Evolutionary conservation across 2,888 invertebrate genomes (phyloP).

Genomic region (Tricholauxania praeusta): DNA sequence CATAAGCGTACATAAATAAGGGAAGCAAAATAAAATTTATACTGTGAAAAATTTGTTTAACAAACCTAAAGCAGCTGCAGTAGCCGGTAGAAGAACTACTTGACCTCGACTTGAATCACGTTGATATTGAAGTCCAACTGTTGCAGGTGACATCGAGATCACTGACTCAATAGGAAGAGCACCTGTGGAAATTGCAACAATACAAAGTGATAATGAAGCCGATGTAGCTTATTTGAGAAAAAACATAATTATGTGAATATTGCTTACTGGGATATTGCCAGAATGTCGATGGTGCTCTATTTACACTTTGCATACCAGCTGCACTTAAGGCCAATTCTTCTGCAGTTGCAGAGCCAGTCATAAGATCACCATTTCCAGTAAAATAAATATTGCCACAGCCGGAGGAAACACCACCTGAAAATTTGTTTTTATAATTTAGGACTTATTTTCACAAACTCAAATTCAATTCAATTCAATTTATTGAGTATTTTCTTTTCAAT

Average conservation of each 20-base stretch:
- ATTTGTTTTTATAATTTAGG: neutral
- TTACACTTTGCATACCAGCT: slow-evolving; percentile 55
- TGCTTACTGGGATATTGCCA: slow-evolving; percentile 85
- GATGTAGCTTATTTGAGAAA: too few relatives aligned
- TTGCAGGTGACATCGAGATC: slow-evolving; percentile 79
- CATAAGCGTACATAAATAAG: too few relatives aligned
- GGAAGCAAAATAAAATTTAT: neutral
- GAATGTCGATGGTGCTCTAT: slow-evolving; percentile 70
- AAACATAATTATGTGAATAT: neutral
- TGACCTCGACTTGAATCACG: slow-evolving; percentile 89
- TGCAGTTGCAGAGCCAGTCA: slow-evolving; percentile 58
- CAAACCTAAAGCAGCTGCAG: slow-evolving; percentile 72
- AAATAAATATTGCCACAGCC: slow-evolving; percentile 64
- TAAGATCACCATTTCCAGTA: slow-evolving; percentile 63
- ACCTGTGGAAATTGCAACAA: slow-evolving; percentile 68
- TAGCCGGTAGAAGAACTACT: slow-evolving; percentile 81
- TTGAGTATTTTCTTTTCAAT: too few relatives aligned
- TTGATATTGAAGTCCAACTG: slow-evolving; percentile 87
- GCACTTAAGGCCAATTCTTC: slow-evolving; percentile 61
- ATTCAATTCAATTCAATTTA: too few relatives aligned
- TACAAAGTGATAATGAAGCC: neutral
- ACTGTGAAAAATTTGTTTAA: slow-evolving; percentile 17
- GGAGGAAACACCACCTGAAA: slow-evolving; percentile 56
- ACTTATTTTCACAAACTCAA: neutral
- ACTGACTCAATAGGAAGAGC: slow-evolving; percentile 81